Evolutionary conservation across 1,140 invertebrate species (phyloP).

Genomic region (Psilanteris sp.): DNA sequence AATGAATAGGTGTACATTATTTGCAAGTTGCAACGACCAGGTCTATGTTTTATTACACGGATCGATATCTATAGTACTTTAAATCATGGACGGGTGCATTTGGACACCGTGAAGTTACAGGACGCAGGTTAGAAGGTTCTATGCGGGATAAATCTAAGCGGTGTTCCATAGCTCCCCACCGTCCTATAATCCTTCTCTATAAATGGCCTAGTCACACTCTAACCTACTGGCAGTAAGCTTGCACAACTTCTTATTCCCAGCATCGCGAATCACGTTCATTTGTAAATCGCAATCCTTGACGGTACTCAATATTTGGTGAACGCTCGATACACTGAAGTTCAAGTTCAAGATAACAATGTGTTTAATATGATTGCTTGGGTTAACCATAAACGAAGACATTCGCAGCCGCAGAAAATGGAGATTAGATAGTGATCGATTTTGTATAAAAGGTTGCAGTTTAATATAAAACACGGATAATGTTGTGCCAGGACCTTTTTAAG

Average conservation of each 20-base stretch:
- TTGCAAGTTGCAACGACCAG: too few species aligned
- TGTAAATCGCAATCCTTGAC: slow-evolving; percentile 30
- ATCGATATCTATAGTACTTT: too few species aligned
- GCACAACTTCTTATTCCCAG: slow-evolving; percentile 64
- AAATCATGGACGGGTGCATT: too few species aligned
- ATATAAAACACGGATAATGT: slow-evolving; percentile 21
- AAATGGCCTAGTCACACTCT: slow-evolving; percentile 78
- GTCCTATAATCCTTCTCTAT: slow-evolving; percentile 77
- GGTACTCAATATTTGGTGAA: slow-evolving; percentile 2
- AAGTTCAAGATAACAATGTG: slow-evolving; percentile 15
- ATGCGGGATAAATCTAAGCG: slow-evolving; percentile 50
- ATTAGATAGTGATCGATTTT: slow-evolving; percentile 35
- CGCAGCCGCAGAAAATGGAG: slow-evolving; percentile 4
- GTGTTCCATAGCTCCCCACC: slow-evolving; percentile 73
- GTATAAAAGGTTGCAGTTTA: neutral
- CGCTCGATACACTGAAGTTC: neutral
- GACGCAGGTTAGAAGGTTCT: too few species aligned
- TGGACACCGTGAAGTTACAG: too few species aligned
- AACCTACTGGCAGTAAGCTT: slow-evolving; percentile 74
- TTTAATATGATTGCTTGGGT: slow-evolving; percentile 4
- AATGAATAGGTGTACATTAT: too few species aligned
- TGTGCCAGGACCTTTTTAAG: slow-evolving; percentile 13
- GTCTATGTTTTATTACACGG: too few species aligned
- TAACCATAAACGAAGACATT: neutral
- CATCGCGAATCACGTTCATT: slow-evolving; percentile 43